Evolutionary conservation across 2,888 invertebrate species (phyloP), one percentile per base, ranked within the genome.

Genomic region (Meghimatium bilineatum): DNA sequence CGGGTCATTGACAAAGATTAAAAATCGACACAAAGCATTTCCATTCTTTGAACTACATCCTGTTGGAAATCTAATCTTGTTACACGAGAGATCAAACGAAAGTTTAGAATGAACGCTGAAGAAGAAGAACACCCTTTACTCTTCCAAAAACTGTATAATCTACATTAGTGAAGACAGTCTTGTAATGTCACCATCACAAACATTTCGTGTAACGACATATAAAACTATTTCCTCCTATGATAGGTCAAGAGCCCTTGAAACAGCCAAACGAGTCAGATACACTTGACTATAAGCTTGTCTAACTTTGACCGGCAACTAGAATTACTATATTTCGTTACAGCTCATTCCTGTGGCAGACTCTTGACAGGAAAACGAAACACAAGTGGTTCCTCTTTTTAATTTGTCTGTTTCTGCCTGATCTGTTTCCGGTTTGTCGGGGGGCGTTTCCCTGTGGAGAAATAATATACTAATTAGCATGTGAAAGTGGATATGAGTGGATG

Each of bases 311-410:
- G 20, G 14, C 44, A 72, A 26, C 29, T 29, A 49, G 49, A 49
- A 74, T 29, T 74, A 49, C 49, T 74, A 74, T 74, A 74, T 74
- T 74, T 74, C 72, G 72, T 74, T 44, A n/a, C 72, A 20, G 72
- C 49, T 49, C 29, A 74, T 49, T 44, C 44, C 72, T 74, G 38
- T 49, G 36, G 20, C n/a, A 74, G 36, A 49, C 72, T 74, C 29
- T 44, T 74, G 14, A 1, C 72, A 49, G 17, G 72, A 14, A 49
- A 74, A 49, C 29, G 44, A 29, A 23, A 29, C 14, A 49, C 49
- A 74, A 74, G 72, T 74, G 72, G 72, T 74, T 74, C 49, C 29
- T 38, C 26, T 49, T 74, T 74, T 74, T 49, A 74, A 49, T 74
- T 74, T 74, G 26, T 74, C 8, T 36, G 49, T n/a, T 49, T 36